Evolutionary conservation across 2,113 vertebrate species (phyloP).

Genomic region (Xerus inauris): DNA sequence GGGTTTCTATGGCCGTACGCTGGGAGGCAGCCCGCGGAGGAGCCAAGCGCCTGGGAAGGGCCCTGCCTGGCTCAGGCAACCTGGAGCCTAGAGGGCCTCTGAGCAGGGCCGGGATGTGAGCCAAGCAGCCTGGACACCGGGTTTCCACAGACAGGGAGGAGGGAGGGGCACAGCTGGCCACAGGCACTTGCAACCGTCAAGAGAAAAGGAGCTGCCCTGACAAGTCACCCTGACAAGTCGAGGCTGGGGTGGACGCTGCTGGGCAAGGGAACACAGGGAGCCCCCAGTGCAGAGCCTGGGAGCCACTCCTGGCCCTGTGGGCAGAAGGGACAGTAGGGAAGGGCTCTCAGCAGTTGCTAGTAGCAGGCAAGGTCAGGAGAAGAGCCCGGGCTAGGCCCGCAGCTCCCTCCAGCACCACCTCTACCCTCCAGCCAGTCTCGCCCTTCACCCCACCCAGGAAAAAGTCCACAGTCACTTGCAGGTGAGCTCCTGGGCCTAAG

Average conservation of each 20-base stretch:
- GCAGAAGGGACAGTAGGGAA: background rate
- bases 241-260: background rate
- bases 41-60: no score
- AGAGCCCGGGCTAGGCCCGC: no score
- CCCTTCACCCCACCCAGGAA: no score
- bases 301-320: no score
- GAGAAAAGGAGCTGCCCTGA: background rate
- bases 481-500: no score
- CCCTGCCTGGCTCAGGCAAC: background rate
- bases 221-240: no score
- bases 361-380: background rate
- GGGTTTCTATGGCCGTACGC: no score
- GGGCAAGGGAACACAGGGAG: background rate
- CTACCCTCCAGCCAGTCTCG: no score
- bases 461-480: no score
- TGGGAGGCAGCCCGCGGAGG: background rate
- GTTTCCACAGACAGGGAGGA: accelerated
- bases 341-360: no score
- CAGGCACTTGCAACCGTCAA: no score
- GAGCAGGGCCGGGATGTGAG: background rate
- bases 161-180: accelerated
- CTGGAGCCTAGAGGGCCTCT: background rate
- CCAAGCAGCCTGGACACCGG: accelerated
- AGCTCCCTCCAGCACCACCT: no score
- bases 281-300: background rate